phyloP scores from a whole-genome alignment of 2,113 vertebrate genomes.

The Oncorhynchus nerka region DNA sequence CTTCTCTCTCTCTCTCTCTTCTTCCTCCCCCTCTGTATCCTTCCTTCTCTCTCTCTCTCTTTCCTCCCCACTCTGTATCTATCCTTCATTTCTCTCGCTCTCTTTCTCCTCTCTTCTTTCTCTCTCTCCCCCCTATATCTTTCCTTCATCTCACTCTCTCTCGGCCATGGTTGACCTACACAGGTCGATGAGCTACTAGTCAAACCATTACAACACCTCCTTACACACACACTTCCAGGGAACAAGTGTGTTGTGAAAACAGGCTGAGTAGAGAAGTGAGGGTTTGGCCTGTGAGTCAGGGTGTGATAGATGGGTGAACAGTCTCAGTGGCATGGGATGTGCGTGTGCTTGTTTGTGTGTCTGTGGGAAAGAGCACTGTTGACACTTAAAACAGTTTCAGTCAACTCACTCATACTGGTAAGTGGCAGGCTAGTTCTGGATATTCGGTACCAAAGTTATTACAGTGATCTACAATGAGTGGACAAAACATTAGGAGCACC shows the following conservation, averaged over 20 bases:
- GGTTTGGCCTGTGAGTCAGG: conserved; percentile 4
- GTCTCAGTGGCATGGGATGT: not conserved
- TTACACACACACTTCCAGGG: not conserved
- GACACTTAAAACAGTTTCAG: not conserved
- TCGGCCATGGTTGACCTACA: conserved; percentile 47
- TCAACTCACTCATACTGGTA: not conserved
- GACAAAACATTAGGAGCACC: no score
- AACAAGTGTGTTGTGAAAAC: conserved; percentile 13
- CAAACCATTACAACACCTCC: conserved; percentile 21
- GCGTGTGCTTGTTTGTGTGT: not conserved
- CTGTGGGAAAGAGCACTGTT: not conserved
- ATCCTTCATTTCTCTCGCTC: not conserved
- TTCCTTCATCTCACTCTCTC: conserved; percentile 24
- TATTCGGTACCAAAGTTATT: not conserved
- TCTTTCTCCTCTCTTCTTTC: conserved; percentile 19
- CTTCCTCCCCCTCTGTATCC: no score
- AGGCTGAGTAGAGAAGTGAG: not conserved
- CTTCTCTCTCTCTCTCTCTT: no score
- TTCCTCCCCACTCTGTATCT: no score
- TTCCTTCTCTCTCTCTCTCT: not conserved
- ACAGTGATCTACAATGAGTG: not conserved
- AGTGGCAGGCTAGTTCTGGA: not conserved
- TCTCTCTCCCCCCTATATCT: conserved; percentile 36
- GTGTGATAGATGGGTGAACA: not conserved
- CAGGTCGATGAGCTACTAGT: conserved; percentile 44